phyloP scores from a whole-genome alignment of 1,140 invertebrate genomes.

The Cephus cinctus region DNA sequence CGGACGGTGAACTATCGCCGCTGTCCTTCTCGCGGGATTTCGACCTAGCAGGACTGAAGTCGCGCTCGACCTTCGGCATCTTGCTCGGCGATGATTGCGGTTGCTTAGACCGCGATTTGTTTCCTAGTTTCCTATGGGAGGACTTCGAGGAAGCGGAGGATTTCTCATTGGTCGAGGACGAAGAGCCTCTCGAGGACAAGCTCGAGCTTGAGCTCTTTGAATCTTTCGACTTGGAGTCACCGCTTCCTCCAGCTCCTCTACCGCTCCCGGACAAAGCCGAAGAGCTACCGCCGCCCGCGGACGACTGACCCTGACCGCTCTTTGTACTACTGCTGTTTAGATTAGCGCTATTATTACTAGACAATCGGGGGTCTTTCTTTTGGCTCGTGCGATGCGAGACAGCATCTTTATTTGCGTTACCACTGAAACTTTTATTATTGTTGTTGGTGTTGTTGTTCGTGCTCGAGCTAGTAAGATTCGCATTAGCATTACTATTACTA shows the following conservation, averaged over 20 bases:
- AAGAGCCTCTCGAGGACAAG: constrained; percentile 27
- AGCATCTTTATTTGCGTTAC: constrained; percentile 49
- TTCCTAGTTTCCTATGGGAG: constrained; percentile 43
- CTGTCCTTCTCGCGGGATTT: constrained; percentile 45
- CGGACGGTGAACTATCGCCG: constrained; percentile 31
- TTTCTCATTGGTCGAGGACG: constrained; percentile 32
- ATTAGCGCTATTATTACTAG: constrained; percentile 48
- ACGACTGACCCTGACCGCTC: constrained; percentile 28
- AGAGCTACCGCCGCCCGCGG: constrained; percentile 27
- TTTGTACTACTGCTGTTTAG: constrained; percentile 41
- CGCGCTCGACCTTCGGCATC: constrained; percentile 37
- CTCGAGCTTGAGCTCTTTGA: constrained; percentile 16
- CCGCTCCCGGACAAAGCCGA: constrained; percentile 22
- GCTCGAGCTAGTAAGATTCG: too few species aligned
- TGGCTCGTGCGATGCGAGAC: constrained; percentile 48
- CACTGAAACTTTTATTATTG: constrained; percentile 45
- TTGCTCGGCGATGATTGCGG: constrained; percentile 37
- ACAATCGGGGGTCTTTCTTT: constrained; percentile 52
- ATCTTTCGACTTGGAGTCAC: constrained; percentile 29
- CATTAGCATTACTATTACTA: constrained; percentile 48
- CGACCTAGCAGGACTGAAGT: constrained; percentile 40
- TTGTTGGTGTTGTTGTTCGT: constrained; percentile 36
- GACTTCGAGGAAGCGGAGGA: constrained; percentile 43
- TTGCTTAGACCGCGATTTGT: constrained; percentile 45
- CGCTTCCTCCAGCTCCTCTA: constrained; percentile 32